These are phyloP conservation scores for Coenonympha arcania DNA, from an alignment of 2,888 invertebrate genomes.

Conservation along the genomic window DNA sequence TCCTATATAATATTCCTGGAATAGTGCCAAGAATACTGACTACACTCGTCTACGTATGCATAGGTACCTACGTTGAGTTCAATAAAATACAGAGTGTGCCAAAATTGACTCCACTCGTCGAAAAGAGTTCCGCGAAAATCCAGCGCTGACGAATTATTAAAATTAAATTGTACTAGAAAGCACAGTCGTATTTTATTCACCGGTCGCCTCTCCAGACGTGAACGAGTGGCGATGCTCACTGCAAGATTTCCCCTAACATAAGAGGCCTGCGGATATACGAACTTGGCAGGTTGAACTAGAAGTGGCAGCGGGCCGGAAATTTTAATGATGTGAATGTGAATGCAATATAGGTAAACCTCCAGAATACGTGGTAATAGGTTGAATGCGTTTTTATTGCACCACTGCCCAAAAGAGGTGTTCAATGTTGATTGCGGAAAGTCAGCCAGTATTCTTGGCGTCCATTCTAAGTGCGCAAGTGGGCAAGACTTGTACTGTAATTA, in stretches of 20 bases:
- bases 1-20: no score
- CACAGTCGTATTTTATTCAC: conserved; percentile 52
- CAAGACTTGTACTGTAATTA: no score
- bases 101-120: conserved; percentile 27
- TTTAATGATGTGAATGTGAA: not conserved
- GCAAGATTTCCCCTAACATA: conserved; percentile 56
- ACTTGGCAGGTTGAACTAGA: conserved; percentile 30
- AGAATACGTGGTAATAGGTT: not conserved
- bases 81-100: conserved; percentile 22
- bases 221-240: conserved; percentile 63
- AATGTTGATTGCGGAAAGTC: no score
- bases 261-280: conserved; percentile 33
- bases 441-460: no score
- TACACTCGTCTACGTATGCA: no score
- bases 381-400: no score
- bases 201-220: conserved; percentile 47
- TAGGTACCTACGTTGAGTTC: conserved; percentile 12
- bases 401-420: no score
- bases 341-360: no score
- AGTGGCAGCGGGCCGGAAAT: conserved; percentile 12
- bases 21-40: no score
- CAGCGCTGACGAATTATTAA: conserved; percentile 32
- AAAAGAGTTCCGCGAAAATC: conserved; percentile 25
- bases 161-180: conserved; percentile 44
- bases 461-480: no score